phyloP scores from a whole-genome alignment of 2,888 invertebrate genomes.

The Drosophila emarginata region DNA sequence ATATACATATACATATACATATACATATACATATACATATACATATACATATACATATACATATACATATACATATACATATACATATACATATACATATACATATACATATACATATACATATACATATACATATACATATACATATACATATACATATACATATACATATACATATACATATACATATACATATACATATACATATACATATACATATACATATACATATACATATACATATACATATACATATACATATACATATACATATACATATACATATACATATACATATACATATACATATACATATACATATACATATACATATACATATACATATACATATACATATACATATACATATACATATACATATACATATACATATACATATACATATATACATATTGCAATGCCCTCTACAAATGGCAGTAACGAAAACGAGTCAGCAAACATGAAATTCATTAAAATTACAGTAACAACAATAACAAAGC shows the following conservation, averaged over 20 bases:
- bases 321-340: background rate
- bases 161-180: background rate
- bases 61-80: background rate
- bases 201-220: background rate
- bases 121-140: background rate
- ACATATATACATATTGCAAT: conserved; percentile 27
- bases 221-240: background rate
- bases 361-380: background rate
- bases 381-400: background rate
- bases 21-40: conserved; percentile 2
- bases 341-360: background rate
- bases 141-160: conserved; percentile 5
- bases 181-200: background rate
- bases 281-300: conserved; percentile 4
- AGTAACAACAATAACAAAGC: conserved; percentile 50
- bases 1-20: background rate
- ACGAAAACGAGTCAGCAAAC: conserved; percentile 35
- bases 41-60: background rate
- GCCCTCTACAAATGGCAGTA: conserved; percentile 17
- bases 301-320: background rate
- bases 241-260: background rate
- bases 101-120: background rate
- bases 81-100: conserved; percentile 7
- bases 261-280: background rate
- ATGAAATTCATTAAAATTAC: conserved; percentile 72